Percentiles rank a stretch among this genome's conserved stretches.
Evolutionary conservation across 2,888 invertebrate genomes (phyloP).

Genomic region (Hypsopygia costalis): DNA sequence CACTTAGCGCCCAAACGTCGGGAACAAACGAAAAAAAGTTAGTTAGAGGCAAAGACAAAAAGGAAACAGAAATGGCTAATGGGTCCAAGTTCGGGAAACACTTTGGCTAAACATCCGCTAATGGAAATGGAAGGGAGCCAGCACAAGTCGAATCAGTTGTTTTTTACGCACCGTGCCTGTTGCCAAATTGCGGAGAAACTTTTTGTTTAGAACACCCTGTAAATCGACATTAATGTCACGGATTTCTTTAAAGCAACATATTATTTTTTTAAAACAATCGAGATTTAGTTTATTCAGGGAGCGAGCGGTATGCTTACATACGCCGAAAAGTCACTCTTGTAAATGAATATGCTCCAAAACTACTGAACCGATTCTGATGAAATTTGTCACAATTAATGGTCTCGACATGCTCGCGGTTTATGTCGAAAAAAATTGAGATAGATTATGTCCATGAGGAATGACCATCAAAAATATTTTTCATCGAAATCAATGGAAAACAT

Average conservation of each 20-base stretch:
- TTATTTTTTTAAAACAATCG: no score
- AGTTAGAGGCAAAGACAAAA: conserved; percentile 67
- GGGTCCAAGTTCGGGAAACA: conserved; percentile 74
- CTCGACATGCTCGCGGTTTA: no score
- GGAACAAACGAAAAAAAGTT: conserved; percentile 57
- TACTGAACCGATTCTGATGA: no score
- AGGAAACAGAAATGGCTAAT: conserved; percentile 58
- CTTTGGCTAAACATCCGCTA: conserved; percentile 77
- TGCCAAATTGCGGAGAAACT: conserved; percentile 55
- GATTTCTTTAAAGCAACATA: not conserved
- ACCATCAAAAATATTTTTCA: no score
- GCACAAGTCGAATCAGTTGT: conserved; percentile 47
- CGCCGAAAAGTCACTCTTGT: no score
- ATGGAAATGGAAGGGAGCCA: conserved; percentile 78
- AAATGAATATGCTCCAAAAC: no score
- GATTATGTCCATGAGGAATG: no score
- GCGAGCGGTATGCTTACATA: no score
- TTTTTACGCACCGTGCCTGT: conserved; percentile 53
- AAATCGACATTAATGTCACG: conserved; percentile 21
- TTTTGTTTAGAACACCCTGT: conserved; percentile 23
- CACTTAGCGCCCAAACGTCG: conserved; percentile 53
- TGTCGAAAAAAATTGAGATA: no score
- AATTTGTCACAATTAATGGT: no score
- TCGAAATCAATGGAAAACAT: no score
- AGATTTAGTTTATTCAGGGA: no score